Percentiles rank a stretch among this genome's conserved stretches.
phyloP scores from a whole-genome alignment of 2,113 vertebrate genomes.

The Nematolebias whitei region DNA sequence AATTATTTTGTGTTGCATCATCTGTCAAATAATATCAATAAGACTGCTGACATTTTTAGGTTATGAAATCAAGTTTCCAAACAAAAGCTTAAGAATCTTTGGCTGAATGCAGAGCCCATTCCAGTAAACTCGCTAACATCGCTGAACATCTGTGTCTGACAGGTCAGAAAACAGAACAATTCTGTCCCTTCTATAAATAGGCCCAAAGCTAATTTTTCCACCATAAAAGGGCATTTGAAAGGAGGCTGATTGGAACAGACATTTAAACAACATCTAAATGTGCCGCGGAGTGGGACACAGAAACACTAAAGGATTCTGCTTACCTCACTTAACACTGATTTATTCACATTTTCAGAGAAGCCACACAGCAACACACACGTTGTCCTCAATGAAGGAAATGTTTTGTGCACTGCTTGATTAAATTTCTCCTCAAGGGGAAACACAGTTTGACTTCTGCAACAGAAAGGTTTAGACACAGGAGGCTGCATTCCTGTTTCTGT shows the following conservation, averaged over 20 bases:
- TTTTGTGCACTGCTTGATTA: slow-evolving; percentile 13
- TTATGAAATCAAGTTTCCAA: not conserved
- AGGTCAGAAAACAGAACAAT: slow-evolving; percentile 33
- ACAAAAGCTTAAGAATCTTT: not conserved
- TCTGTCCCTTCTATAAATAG: slow-evolving; percentile 52
- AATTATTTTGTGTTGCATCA: no score
- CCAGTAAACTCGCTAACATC: not conserved
- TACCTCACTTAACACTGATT: slow-evolving; percentile 4
- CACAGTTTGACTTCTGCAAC: slow-evolving; percentile 3
- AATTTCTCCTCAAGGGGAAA: slow-evolving; percentile 5
- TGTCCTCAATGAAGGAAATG: not conserved
- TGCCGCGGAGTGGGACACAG: not conserved
- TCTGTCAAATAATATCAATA: no score
- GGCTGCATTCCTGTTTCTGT: slow-evolving; percentile 16
- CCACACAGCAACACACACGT: slow-evolving; percentile 1
- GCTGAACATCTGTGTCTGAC: slow-evolving; percentile 15
- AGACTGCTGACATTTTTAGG: no score
- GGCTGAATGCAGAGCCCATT: slow-evolving; percentile 1
- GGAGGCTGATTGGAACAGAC: slow-evolving; percentile 21
- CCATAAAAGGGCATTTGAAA: slow-evolving; percentile 53
- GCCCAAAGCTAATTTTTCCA: slow-evolving; percentile 41
- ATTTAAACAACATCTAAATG: slow-evolving; percentile 39
- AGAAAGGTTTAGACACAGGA: slow-evolving; percentile 4
- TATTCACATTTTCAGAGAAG: slow-evolving; percentile 28
- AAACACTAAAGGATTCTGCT: slow-evolving; percentile 14